Evolutionary conservation across 1,140 invertebrate species (phyloP).

Genomic region (Pogonomyrmex barbatus): DNA sequence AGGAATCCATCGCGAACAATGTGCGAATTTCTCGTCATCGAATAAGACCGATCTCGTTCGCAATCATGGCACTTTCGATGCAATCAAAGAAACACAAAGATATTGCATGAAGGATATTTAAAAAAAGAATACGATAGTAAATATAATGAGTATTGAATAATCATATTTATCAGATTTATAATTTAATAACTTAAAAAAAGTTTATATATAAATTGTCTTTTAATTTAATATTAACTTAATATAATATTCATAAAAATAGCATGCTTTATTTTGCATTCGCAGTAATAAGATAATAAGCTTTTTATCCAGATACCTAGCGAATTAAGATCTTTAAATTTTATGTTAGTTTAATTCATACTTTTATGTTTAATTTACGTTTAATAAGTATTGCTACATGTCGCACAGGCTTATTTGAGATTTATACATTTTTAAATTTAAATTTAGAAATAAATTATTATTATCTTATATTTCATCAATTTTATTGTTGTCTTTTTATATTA

Average conservation of each 20-base stretch:
- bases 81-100: slow-evolving; percentile 42
- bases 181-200: not conserved
- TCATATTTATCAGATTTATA: slow-evolving; percentile 39
- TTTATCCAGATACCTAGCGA: not conserved
- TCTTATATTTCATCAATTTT: not conserved
- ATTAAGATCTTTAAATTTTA: not conserved
- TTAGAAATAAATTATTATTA: slow-evolving; percentile 1
- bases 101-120: slow-evolving; percentile 3
- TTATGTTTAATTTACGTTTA: not conserved
- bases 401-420: too few species aligned
- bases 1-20: slow-evolving; percentile 49
- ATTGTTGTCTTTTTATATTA: not conserved
- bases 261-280: not conserved
- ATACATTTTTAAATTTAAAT: slow-evolving; percentile 7
- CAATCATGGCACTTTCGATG: slow-evolving; percentile 53
- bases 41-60: slow-evolving; percentile 54
- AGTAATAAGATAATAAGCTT: not conserved
- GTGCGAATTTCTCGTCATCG: slow-evolving; percentile 41
- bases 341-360: not conserved
- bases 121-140: slow-evolving; percentile 17
- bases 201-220: slow-evolving; percentile 17
- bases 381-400: too few species aligned
- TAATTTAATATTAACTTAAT: too few species aligned
- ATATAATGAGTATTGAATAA: slow-evolving; percentile 33
- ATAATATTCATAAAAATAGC: not conserved